phyloP scores from a whole-genome alignment of 1,140 invertebrate species.

The Venturia canescens region DNA sequence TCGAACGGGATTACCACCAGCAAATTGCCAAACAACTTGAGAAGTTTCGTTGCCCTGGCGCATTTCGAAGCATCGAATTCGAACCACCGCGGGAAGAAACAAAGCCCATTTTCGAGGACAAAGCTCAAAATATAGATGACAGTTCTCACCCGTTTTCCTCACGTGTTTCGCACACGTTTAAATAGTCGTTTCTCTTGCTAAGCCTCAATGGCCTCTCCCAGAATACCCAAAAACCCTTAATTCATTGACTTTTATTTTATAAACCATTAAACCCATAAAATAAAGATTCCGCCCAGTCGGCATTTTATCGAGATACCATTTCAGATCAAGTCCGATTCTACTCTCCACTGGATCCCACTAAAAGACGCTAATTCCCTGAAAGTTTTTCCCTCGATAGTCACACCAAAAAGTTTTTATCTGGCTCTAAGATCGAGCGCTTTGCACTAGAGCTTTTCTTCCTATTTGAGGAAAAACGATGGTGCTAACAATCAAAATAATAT shows the following conservation, averaged over 20 bases:
- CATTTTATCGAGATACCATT: neutral
- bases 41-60: conserved; percentile 27
- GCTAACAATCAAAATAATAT: too few relatives aligned
- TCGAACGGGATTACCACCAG: conserved; percentile 21
- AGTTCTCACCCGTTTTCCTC: conserved; percentile 22
- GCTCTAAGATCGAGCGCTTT: too few relatives aligned
- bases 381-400: too few relatives aligned
- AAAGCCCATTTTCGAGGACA: neutral
- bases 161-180: neutral
- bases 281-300: neutral
- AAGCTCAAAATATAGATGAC: neutral
- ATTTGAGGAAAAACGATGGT: too few relatives aligned
- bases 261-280: too few relatives aligned
- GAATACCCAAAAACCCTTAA: neutral
- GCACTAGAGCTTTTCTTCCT: too few relatives aligned
- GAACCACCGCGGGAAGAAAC: neutral
- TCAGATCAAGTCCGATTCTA: too few relatives aligned
- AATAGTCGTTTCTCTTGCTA: neutral
- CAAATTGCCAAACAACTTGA: conserved; percentile 45
- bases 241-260: neutral
- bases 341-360: too few relatives aligned
- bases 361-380: too few relatives aligned
- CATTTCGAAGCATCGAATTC: neutral
- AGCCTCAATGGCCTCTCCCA: neutral
- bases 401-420: too few relatives aligned